Base-by-base conservation (phyloP, 2,888 invertebrate species). In the Auanema sp. region DNA sequence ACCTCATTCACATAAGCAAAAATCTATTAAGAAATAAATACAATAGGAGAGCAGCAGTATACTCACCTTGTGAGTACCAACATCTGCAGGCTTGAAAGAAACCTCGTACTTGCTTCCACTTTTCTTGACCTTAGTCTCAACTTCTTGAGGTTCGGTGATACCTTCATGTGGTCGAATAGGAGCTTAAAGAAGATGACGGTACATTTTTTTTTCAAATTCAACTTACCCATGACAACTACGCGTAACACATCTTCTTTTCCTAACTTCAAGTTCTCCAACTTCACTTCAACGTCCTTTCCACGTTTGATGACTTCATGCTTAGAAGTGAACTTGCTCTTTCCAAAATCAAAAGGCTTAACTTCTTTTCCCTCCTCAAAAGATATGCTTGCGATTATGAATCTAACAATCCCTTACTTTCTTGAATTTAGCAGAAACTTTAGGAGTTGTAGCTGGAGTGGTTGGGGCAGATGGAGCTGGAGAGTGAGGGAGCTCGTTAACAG, bases 21-120 rank as follows among this genome's bases (percentile, higher is more conserved):
- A 33, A 79, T 65, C 68, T 70, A 24, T 50, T 41, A 40, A 33
- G 41, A n/a, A n/a, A n/a, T n/a, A n/a, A n/a, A n/a, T n/a, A n/a
- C n/a, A n/a, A 50, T n/a, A n/a, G 24, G 23, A 52, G 12, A 12
- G 6, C 4, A 12, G 10, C n/a, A 23, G 23, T 25, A 16, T 10
- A 23, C 49, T 49, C 12, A 76, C 74, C 58, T 76, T 77, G 54
- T 80, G 79, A 11, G 80, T 82, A 75, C 95, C 96, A 18, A 94
- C 93, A 75, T 91, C 91, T 66, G 89, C 89, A 0, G 95, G 93
- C 0, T 90, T 89, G 84, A 93, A 94, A 25, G 89, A 88, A 11
- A 83, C 81, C 56, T 78, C 77, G 66, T 79, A 81, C 58, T 77
- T 80, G 66, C 77, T 79, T 33, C 82, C 71, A 53, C 76, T 77